Evolutionary conservation across 2,797 vertebrate species (phyloP), one percentile per base, ranked within the genome.

Genomic region (Pristis pectinata): DNA sequence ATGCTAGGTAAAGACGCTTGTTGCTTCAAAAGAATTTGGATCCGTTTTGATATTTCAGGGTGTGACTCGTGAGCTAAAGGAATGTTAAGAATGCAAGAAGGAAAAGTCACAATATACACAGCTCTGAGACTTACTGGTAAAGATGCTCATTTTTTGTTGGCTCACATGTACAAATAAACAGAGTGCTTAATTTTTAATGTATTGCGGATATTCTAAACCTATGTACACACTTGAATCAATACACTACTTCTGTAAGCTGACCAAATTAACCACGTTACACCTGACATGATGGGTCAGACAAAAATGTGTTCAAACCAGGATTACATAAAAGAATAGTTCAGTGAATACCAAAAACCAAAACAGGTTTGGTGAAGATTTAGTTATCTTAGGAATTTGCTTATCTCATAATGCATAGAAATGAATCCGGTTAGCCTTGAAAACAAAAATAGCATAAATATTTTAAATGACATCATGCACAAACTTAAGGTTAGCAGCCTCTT

Each of bases 21-120:
- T 93, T 53, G 13, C 74, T 74, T 93, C 92, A 74, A 19, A 93
- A 34, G 11, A 34, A 93, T 93, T 72, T 93, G 1, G 11, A 93
- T 74, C 44, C 93, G 91, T 93, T 49, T 49, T 93, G 92, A 49
- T 74, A 72, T 74, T 93, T 93, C 41, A 74, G 67, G 92, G 92
- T 93, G 92, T 93, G 70, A 74, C 44, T 30, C 27, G 24, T 67
- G 74, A 67, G 64, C 44, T 49, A 41, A 4, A 74, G 41, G 41
- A 93, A 74, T 44, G 70, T 17, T 34, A 72, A 74, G 41, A 49
- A 44, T 91, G 87, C 44, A 74, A 93, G 49, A 93, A 74, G 92
- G 91, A 93, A 59, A 67, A 49, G 41, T 93, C 41, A 74, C 11
- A 17, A 34, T 74, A 93, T 30, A 34, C 15, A 30, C 22, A 72